Base-by-base conservation (phyloP, 2,888 invertebrate genomes). In the Catotricha subobsoleta region DNA sequence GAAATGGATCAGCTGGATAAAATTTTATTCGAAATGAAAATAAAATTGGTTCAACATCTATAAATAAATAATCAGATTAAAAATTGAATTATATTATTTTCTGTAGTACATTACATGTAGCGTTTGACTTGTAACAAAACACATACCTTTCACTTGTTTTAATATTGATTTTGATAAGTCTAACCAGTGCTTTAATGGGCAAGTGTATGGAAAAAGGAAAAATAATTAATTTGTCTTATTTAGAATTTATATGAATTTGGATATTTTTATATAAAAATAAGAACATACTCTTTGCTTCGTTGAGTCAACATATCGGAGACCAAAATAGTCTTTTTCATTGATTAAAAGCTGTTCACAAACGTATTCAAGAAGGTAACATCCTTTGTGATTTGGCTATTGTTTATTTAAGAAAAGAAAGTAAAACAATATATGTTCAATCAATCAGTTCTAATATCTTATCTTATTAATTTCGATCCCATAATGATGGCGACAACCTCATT, bases 21-120 rank as follows among this genome's bases (percentile, higher is more conserved):
- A 91, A 97, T 68, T 95, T 95, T 48, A 95, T 88, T 47, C 95
- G 83, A 64, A 97, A 90, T 65, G 91, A 92, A 60, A 97, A 86
- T 45, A 92, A 66, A 55, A 90, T 81, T 45, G 90, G 87, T 52
- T 86, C 81, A 54, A 91, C 75, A 65, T 91, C 92, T 88, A 68
- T 10, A 19, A 28, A 39, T 18, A 9, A 44, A 34, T 34, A 23
- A 23, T 10, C 7, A 8, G 7, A 10, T 6, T 6, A 31, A 13
- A 31, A 31, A 31, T 31, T 3, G 9, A 19, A 9, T 19, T 7
- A 19, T 3, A 33, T 7, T 8, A 12, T 19, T 6, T 8, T 8
- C 19, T 19, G 3, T 12, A 10, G 19, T 19, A 8, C 8, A n/a
- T n/a, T n/a, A n/a, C n/a, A n/a, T n/a, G n/a, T n/a, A n/a, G n/a